Evolutionary conservation across 2,888 invertebrate genomes (phyloP), one percentile per base, ranked within the genome.

Genomic region (Stictocephala bisonia): DNA sequence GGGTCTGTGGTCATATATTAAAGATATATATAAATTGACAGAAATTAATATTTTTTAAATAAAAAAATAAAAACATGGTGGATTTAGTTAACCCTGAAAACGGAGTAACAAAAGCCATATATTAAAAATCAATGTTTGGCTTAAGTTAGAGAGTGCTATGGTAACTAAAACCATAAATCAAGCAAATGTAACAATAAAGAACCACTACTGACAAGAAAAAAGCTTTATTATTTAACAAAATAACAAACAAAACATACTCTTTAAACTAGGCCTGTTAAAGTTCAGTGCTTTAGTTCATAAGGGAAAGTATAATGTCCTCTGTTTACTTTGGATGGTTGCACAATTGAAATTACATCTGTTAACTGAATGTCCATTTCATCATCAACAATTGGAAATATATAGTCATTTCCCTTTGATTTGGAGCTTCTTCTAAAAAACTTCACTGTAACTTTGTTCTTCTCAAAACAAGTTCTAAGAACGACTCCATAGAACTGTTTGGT

Each of bases 401-500:
- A 48, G 3, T 48, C 48, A 48, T 48, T 48, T 48, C 48, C 48
- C 22, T 4, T 48, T 3, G 18, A 48, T 48, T 48, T 48, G 48
- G 48, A 48, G 48, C 48, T 48, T 48, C 48, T 48, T 48, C 48
- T 48, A 11, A 48, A 48, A 48, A 48, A 48, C 48, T 11, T 48
- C 18, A 48, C 48, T 48, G 48, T 18, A 58, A 29, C 27, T 56
- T 56, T n/a, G 56, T 56, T 56, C 29, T 29, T 29, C 56, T 56
- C 56, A 24, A 56, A 56, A 56, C 56, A 56, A 56, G 56, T 56
- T 56, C 2, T 56, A 56, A 56, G 56, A 56, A 56, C 56, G n/a
- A 56, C 56, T 4, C 56, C 56, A 56, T 56, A 56, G 60, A 58
- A 58, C 60, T 58, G 60, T 58, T 58, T 58, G 60, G 60, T 58